Percentiles rank a stretch among this genome's conserved stretches.
Evolutionary conservation across 2,113 vertebrate genomes (phyloP).

Genomic region (Ondatra zibethicus): DNA sequence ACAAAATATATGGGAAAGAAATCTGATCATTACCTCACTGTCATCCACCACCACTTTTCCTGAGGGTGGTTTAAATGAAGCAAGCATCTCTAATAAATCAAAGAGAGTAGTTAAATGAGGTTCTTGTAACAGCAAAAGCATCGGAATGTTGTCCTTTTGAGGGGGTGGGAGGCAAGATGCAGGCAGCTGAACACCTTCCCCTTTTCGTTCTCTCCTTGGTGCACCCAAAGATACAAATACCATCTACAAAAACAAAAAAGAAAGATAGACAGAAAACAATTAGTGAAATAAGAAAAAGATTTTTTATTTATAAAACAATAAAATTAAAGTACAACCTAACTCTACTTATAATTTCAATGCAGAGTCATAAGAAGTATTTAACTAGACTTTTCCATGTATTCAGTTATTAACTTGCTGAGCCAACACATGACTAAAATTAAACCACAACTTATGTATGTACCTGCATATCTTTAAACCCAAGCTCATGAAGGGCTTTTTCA

Average conservation of each 20-base stretch:
- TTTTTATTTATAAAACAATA: conserved; percentile 14
- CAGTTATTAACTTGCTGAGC: neutral
- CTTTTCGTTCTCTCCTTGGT: conserved; percentile 96
- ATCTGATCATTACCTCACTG: conserved; percentile 89
- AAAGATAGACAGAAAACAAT: neutral
- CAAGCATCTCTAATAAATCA: conserved; percentile 98
- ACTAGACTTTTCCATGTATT: neutral
- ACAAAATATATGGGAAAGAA: too few species aligned
- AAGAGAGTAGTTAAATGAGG: conserved; percentile 98
- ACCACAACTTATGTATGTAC: conserved; percentile 82
- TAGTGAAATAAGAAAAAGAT: neutral
- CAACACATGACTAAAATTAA: conserved; percentile 47
- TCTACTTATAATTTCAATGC: conserved; percentile 38
- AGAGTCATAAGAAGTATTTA: neutral
- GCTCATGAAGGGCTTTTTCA: conserved; percentile 97
- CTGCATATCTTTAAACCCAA: conserved; percentile 99
- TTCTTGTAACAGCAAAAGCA: conserved; percentile 98
- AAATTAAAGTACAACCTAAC: conserved; percentile 10
- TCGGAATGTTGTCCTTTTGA: conserved; percentile 99
- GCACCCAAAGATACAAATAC: conserved; percentile 99
- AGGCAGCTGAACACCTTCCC: conserved; percentile 97
- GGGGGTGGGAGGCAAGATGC: conserved; percentile 98
- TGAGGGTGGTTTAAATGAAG: conserved; percentile 97
- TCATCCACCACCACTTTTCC: conserved; percentile 90
- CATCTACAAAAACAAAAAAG: conserved; percentile 89